These are phyloP conservation scores for Hippopotamyrus pictus DNA, from an alignment of 2,797 vertebrate genomes.

Conservation along the genomic window DNA sequence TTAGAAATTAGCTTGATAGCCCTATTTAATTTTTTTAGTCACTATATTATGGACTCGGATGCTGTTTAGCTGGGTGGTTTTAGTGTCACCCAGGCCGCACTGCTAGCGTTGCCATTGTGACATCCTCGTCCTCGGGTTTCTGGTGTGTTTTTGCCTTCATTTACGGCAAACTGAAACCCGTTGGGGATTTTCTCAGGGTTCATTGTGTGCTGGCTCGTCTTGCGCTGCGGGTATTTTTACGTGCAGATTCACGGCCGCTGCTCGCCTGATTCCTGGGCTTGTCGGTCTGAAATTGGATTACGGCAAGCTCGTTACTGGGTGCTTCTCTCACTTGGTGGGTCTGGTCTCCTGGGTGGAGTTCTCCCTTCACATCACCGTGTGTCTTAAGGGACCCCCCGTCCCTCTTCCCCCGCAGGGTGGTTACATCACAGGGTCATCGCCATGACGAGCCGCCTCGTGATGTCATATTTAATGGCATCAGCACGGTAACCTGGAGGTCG, in stretches of 20 bases:
- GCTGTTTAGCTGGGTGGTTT: background rate
- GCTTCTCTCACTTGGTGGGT: background rate
- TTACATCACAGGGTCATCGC: constrained; percentile 37
- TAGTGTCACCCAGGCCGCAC: background rate
- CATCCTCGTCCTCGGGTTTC: background rate
- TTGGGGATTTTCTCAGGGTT: background rate
- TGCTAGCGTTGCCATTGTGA: background rate
- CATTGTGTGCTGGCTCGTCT: background rate
- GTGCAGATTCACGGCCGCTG: background rate
- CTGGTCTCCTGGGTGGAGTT: background rate
- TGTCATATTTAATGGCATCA: constrained; percentile 40
- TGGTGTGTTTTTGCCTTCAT: background rate
- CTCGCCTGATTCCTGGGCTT: background rate
- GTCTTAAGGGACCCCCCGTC: background rate
- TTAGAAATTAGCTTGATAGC: background rate
- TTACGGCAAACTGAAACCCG: background rate
- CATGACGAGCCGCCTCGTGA: constrained; percentile 22
- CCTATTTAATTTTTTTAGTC: background rate
- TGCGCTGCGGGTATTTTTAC: background rate
- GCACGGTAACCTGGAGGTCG: constrained; percentile 60
- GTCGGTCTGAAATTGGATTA: background rate
- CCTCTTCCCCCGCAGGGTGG: background rate
- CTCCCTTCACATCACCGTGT: background rate
- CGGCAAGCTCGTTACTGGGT: background rate
- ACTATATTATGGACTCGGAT: background rate